Conservation (phyloP, 2,888 invertebrate species). For the Dicyrtomina minuta region DNA sequence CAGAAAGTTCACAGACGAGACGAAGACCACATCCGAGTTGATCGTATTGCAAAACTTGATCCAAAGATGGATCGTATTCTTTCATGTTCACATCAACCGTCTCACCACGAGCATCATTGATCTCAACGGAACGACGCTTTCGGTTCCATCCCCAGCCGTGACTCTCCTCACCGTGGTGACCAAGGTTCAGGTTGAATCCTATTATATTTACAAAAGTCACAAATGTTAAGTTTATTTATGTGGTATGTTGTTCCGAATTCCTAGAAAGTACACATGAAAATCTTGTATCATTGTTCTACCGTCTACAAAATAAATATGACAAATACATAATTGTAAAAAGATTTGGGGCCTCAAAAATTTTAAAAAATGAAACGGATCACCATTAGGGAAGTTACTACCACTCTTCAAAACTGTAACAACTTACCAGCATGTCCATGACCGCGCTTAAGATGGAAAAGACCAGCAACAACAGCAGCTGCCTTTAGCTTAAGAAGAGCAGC, state of each 20-base stretch:
- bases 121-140: constrained; percentile 32
- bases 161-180: constrained; percentile 25
- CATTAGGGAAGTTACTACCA: no score
- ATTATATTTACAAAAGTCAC: neutral
- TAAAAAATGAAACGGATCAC: no score
- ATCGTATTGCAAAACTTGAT: constrained; percentile 48
- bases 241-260: no score
- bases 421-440: constrained; percentile 20
- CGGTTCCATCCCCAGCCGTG: constrained; percentile 38
- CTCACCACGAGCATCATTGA: constrained; percentile 28
- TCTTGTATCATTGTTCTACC: no score
- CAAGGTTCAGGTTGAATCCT: constrained; percentile 37
- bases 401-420: no score
- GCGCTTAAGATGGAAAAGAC: constrained; percentile 13
- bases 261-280: no score
- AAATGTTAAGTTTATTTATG: neutral
- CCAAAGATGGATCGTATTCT: constrained; percentile 46
- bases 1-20: constrained; percentile 49
- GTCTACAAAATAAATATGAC: no score
- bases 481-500: constrained; percentile 50
- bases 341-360: neutral
- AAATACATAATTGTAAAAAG: no score
- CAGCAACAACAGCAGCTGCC: constrained; percentile 45
- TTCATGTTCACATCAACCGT: constrained; percentile 30
- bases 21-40: constrained; percentile 50